Conservation (phyloP, 2,113 vertebrate genomes). For the Tinamus guttatus region DNA sequence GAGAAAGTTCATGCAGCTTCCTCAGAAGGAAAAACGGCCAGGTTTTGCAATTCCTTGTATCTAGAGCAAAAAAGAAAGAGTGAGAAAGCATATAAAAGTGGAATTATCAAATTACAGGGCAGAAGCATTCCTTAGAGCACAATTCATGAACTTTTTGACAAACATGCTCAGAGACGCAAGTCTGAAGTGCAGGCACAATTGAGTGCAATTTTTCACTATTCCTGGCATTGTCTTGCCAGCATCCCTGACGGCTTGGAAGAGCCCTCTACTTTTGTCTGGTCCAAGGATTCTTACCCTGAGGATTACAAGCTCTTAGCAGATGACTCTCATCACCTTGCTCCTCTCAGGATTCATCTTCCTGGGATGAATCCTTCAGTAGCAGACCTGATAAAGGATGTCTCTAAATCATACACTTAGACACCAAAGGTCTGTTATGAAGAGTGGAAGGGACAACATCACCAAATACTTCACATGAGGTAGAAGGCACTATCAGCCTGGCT, state of each 20-base stretch:
- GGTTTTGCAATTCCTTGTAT: neutral
- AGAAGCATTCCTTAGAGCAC: neutral
- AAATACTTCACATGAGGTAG: neutral
- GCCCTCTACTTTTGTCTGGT: neutral
- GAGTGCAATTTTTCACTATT: neutral
- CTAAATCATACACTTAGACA: neutral
- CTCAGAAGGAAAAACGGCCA: neutral
- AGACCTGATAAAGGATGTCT: neutral
- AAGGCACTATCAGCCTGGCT: neutral
- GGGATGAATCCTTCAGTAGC: neutral
- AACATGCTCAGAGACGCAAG: neutral
- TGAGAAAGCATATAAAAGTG: neutral
- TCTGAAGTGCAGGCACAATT: slow-evolving; percentile 11
- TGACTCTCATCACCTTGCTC: neutral
- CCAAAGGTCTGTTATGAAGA: neutral
- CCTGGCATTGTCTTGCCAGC: neutral
- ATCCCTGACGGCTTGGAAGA: slow-evolving; percentile 34
- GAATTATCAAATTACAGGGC: slow-evolving; percentile 10
- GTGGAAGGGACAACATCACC: neutral
- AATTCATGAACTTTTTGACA: neutral
- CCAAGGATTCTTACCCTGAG: neutral
- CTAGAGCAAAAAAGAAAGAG: neutral
- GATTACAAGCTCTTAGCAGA: slow-evolving; percentile 24
- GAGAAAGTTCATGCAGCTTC: neutral
- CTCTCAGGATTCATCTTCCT: neutral